Base-by-base conservation (phyloP, 2,797 vertebrate genomes). In the Myotis daubentonii region DNA sequence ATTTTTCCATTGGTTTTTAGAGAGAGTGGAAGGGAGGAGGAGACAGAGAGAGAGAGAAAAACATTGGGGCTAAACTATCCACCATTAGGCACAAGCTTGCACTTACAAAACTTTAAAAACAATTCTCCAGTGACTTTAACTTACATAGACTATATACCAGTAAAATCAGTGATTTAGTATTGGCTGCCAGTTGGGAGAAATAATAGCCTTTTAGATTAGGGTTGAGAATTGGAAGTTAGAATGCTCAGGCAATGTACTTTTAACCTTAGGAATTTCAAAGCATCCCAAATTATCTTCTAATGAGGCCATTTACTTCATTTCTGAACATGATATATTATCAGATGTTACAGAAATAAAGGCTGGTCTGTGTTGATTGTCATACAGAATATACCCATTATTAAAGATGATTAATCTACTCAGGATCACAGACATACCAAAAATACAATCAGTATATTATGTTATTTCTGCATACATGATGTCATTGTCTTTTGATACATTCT, bases 241-340 rank as follows among this genome's bases (percentile, higher is more conserved):
- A 92, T 87, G 72, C 53, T 70, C 62, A 6, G 47, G 38, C 87
- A 93, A 89, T 74, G 49, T 75, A 82, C 62, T 92, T 96, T 94
- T 80, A 93, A 95, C 28, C 25, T 81, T 19, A 71, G 66, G 33
- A 93, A 89, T 80, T 53, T 95, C 51, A 92, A 96, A 93, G 70
- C 44, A 93, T 51, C 38, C 38, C 76, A 89, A 95, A 92, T 25
- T 53, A 89, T 86, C 49, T 79, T 88, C 78, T 71, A 95, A 55
- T 74, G 70, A 93, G 11, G 47, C 44, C 33, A n/a, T 80, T 85
- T 80, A 79, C 7, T 88, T 75, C 60, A 96, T 95, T 95, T 90
- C 76, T 94, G 91, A 95, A 93, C 53, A 92, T 65, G 53, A 87
- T 30, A 49, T 66, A 60, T 68, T 76, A 89, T n/a, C 65, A 76